A percentile compares a stretch with the other conserved stretches of the same genome.
Conservation (phyloP, 2,797 vertebrate species). For the Ciconia nigra region DNA sequence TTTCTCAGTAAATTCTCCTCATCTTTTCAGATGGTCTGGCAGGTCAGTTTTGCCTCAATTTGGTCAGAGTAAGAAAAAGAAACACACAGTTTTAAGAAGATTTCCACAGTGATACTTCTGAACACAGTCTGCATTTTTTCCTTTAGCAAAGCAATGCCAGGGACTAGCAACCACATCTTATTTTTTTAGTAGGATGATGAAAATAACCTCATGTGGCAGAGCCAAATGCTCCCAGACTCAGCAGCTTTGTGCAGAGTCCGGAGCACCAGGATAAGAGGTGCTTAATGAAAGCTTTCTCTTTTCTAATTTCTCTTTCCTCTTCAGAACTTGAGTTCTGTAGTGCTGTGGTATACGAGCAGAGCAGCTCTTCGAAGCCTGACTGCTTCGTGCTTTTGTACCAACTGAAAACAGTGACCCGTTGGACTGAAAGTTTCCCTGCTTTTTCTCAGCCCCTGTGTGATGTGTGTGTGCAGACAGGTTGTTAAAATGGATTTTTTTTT, state of each 20-base stretch:
- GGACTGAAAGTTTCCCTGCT: not conserved
- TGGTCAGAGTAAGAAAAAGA: not conserved
- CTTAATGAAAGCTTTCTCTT: not conserved
- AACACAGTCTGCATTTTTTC: not conserved
- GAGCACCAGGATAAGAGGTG: not conserved
- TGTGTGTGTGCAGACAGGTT: not conserved
- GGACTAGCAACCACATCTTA: not conserved
- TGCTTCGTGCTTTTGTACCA: not conserved
- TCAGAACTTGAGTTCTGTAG: not conserved
- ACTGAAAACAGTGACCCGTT: not conserved
- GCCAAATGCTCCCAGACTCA: not conserved
- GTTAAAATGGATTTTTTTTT: not conserved
- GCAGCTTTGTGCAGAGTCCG: not conserved
- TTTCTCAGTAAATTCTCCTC: not conserved
- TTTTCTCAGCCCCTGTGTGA: not conserved
- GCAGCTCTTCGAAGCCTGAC: not conserved
- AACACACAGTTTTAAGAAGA: not conserved
- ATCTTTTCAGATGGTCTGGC: not conserved
- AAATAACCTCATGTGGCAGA: not conserved
- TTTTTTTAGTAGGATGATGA: not conserved
- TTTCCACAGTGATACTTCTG: not conserved
- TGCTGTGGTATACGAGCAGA: fast-evolving
- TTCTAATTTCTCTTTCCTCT: not conserved
- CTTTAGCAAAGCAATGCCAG: not conserved
- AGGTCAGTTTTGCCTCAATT: not conserved